phyloP scores from a whole-genome alignment of 2,888 invertebrate species.

The Litoditis marina region DNA sequence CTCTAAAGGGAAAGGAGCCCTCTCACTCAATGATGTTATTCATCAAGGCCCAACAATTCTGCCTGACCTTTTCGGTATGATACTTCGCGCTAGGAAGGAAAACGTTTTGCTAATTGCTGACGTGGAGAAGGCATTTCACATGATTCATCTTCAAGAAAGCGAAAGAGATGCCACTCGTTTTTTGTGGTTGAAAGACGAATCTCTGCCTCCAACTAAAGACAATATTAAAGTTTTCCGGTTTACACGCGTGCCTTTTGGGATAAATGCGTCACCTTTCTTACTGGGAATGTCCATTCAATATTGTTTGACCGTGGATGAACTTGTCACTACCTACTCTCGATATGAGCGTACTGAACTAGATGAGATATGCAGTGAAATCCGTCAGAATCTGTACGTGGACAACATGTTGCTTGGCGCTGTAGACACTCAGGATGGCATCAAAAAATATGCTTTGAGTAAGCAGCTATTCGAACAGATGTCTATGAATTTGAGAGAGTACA shows the following conservation, averaged over 20 bases:
- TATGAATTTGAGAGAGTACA: conserved; percentile 11
- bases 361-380: conserved; percentile 1
- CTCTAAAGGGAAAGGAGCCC: conserved; percentile 3
- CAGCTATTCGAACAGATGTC: neutral
- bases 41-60: conserved; percentile 29
- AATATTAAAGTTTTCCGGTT: conserved; percentile 33
- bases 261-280: conserved; percentile 25
- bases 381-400: conserved; percentile 11
- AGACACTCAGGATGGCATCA: neutral
- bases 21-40: conserved; percentile 31
- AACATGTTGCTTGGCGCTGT: neutral
- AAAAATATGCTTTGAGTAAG: neutral
- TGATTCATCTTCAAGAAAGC: conserved; percentile 20
- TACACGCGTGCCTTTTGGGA: conserved; percentile 34
- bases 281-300: conserved; percentile 24
- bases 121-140: conserved; percentile 46
- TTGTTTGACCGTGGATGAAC: no score
- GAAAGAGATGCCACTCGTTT: conserved; percentile 31
- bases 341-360: no score
- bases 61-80: conserved; percentile 22
- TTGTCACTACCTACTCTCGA: no score
- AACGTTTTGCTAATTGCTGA: conserved; percentile 22
- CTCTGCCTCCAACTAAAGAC: conserved; percentile 3
- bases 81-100: conserved; percentile 23
- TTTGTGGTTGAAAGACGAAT: conserved; percentile 33